Evolutionary conservation across 2,888 invertebrate genomes (phyloP), one percentile per base, ranked within the genome.

Genomic region (Leucania comma): DNA sequence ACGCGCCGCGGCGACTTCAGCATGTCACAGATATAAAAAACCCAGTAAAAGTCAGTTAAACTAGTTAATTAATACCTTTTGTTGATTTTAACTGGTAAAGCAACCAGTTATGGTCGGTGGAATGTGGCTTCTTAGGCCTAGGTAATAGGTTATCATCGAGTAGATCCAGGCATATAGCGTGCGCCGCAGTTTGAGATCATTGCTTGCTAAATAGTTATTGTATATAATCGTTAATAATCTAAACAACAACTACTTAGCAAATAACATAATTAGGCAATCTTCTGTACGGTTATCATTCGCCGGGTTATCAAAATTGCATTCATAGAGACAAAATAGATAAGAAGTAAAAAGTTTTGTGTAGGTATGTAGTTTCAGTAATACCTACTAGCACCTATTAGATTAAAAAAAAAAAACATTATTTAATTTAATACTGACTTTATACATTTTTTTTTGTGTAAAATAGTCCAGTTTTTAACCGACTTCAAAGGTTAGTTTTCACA

Each of bases 111-210:
- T 3, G 50, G 20, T 79, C 56, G n/a, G 81, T 68, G 35, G 14
- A 59, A 35, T 80, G 60, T 64, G 51, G 60, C 53, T 35, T 14
- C 38, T 46, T 46, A 9, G 29, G 35, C 38, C 12, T 68, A 54
- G 56, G 35, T 72, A 62, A 68, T 68, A 63, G 63, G 81, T 79
- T 79, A 79, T 79, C 72, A 54, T 12, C 10, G 42, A 63, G 20
- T 10, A 38, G 48, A 60, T 50, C 35, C 79, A 54, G 12, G 54
- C 38, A n/a, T 4, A n/a, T 48, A 57, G 61, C 72, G 61, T 29
- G 53, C 35, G 72, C 53, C 81, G 77, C 64, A 77, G 38, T 61
- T 79, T 48, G n/a, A 53, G 64, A 82, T 66, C 71, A 62, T 53
- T 54, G 53, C 56, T 68, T 74, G 53, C 12, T 68, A 51, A 54